Conservation (phyloP, 2,113 vertebrate genomes). For the Myodes glareolus region DNA sequence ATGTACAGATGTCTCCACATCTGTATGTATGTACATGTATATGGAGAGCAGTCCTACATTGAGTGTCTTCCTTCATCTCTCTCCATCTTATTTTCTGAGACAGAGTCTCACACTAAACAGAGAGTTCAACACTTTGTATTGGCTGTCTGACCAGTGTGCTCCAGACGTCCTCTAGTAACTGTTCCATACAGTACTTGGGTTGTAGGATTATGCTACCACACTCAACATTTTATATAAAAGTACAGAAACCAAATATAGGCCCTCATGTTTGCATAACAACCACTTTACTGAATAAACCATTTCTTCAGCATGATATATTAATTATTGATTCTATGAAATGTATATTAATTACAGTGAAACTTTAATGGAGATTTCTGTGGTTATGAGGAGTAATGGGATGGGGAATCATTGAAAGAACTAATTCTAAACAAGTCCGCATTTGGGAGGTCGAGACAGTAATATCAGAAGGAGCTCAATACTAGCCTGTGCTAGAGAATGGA, state of each 20-base stretch:
- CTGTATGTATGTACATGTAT: neutral
- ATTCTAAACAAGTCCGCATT: no score
- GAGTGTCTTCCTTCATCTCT: neutral
- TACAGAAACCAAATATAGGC: neutral
- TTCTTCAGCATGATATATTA: neutral
- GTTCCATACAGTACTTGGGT: neutral
- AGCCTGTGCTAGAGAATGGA: no score
- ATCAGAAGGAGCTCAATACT: no score
- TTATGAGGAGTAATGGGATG: neutral
- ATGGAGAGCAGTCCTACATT: neutral
- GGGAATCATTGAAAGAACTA: neutral
- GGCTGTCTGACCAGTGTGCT: neutral
- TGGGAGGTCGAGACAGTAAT: no score
- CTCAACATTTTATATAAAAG: neutral
- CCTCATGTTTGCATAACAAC: neutral
- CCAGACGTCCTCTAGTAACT: neutral
- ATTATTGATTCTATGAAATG: neutral
- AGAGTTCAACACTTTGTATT: neutral
- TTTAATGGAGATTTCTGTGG: neutral
- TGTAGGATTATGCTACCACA: neutral
- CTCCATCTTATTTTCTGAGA: no score
- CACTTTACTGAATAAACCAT: neutral
- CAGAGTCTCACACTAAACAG: neutral
- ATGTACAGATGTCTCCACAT: rapidly evolving
- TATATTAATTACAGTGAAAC: neutral